phyloP scores from a whole-genome alignment of 2,113 vertebrate species.

The Paradoxurus hermaphroditus region DNA sequence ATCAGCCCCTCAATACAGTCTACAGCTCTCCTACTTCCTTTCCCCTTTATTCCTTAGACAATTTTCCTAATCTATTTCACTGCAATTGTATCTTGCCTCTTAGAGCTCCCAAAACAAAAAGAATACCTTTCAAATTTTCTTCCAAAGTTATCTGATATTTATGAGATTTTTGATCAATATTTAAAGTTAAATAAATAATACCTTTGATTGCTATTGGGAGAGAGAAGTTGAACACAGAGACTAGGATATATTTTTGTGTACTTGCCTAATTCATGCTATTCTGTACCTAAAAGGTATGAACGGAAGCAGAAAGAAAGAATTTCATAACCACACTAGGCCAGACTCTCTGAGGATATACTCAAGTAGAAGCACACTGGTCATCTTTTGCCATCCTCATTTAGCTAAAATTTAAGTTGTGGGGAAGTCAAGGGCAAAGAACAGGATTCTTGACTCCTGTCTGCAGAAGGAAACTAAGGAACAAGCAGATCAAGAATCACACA shows the following conservation, averaged over 20 bases:
- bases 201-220: background rate
- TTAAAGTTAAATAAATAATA: background rate
- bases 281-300: background rate
- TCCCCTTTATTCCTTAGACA: background rate
- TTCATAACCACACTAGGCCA: background rate
- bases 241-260: background rate
- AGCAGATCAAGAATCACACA: background rate
- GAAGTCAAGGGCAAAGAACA: background rate
- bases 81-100: background rate
- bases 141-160: background rate
- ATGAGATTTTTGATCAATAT: background rate
- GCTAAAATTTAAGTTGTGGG: background rate
- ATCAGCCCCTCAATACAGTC: background rate
- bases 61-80: too few relatives aligned
- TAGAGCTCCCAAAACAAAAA: background rate
- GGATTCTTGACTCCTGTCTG: background rate
- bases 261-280: background rate
- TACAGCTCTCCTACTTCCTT: background rate
- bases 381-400: background rate
- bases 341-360: background rate
- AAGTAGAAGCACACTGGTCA: background rate
- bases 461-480: background rate
- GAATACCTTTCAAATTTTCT: background rate
- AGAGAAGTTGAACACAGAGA: background rate
- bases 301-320: background rate